These are phyloP conservation scores for Stichopus chloronotus DNA, from an alignment of 35 echinoderm and acorn worm genomes.

Conservation along the genomic window DNA sequence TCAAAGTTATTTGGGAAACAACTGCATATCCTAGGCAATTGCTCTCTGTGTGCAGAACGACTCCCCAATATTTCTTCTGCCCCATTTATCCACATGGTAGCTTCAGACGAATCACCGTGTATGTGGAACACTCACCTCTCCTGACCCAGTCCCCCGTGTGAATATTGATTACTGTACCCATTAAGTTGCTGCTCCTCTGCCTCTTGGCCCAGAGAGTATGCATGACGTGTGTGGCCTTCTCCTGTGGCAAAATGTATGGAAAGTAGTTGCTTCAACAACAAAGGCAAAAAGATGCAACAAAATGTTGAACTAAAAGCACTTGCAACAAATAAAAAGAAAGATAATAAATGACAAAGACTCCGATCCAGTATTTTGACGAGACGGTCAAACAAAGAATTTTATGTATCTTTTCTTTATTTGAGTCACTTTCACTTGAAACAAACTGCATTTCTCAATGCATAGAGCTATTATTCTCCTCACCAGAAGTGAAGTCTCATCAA, in stretches of 20 bases:
- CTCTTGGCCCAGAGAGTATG: slow-evolving; percentile 84
- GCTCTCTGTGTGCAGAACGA: no score
- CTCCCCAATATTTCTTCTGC: no score
- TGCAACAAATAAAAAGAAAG: not conserved
- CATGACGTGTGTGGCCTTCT: slow-evolving; percentile 87
- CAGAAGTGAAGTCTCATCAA: no score
- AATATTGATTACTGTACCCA: slow-evolving; percentile 94
- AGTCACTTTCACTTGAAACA: no score
- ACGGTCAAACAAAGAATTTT: no score
- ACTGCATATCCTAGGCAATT: no score
- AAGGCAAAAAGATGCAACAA: not conserved
- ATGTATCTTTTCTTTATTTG: no score
- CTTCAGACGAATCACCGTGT: no score
- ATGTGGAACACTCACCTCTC: slow-evolving; percentile 73
- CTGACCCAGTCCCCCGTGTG: slow-evolving; percentile 99
- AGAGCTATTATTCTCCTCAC: no score
- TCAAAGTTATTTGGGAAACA: no score
- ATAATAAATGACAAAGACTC: not conserved
- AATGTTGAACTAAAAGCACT: not conserved
- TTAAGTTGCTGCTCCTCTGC: slow-evolving; percentile 85
- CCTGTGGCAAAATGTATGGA: slow-evolving; percentile 49
- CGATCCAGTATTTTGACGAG: not conserved
- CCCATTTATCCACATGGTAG: no score
- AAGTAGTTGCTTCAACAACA: not conserved
- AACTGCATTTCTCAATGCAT: no score